A percentile compares a stretch with the other conserved stretches of the same genome.
Evolutionary conservation across 2,113 vertebrate species (phyloP).

Genomic region (Prunella himalayana): DNA sequence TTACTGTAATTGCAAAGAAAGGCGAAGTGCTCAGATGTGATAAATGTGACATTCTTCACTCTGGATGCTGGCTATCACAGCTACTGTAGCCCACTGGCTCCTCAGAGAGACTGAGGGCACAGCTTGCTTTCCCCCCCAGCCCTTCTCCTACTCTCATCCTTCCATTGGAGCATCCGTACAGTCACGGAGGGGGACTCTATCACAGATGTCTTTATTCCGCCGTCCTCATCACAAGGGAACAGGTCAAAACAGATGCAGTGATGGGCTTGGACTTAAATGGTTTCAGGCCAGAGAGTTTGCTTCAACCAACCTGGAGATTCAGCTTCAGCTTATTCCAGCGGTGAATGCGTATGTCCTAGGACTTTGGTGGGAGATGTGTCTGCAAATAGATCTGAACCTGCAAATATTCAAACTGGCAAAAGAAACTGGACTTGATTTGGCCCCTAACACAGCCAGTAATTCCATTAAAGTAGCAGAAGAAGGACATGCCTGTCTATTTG

Average conservation of each 20-base stretch:
- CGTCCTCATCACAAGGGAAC: background rate
- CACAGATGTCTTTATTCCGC: background rate
- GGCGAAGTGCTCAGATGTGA: background rate
- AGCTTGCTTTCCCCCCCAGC: background rate
- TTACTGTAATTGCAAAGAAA: conserved; percentile 13
- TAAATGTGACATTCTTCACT: background rate
- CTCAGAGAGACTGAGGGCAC: background rate
- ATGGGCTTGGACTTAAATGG: background rate
- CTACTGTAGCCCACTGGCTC: background rate
- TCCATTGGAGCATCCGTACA: background rate
- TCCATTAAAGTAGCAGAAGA: background rate
- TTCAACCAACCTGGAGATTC: background rate
- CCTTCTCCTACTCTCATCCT: background rate
- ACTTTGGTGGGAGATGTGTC: background rate
- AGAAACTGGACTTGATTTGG: background rate
- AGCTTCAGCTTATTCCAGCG: background rate
- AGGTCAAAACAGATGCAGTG: background rate
- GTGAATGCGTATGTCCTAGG: accelerated
- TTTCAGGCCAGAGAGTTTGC: background rate
- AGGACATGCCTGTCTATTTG: background rate
- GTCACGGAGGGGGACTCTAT: background rate
- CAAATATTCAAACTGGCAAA: background rate
- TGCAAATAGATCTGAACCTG: background rate
- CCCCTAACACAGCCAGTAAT: background rate
- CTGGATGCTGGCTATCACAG: background rate